These are phyloP conservation scores for Criorhina ranunculi DNA, from an alignment of 2,888 invertebrate species.

Conservation along the genomic window DNA sequence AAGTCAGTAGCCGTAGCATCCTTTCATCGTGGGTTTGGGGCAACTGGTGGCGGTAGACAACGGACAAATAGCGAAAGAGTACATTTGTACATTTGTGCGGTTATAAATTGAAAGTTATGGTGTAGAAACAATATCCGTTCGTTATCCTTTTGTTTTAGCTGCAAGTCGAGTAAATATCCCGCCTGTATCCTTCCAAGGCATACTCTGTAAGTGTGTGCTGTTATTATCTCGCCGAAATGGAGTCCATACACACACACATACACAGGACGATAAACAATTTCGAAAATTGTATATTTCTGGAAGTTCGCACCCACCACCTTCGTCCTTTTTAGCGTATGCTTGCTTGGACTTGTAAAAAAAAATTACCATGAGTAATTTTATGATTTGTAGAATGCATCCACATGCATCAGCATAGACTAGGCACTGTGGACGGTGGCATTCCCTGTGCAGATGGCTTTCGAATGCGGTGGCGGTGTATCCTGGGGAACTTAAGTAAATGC, in stretches of 20 bases:
- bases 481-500: slow-evolving; percentile 8
- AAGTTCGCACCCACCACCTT: slow-evolving; percentile 10
- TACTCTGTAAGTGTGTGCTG: neutral
- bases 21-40: slow-evolving; percentile 31
- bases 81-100: slow-evolving; percentile 66
- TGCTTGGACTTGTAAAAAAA: slow-evolving; percentile 46
- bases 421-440: neutral
- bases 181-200: slow-evolving; percentile 10
- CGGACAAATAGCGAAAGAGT: slow-evolving; percentile 31
- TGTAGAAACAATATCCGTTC: slow-evolving; percentile 73
- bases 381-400: slow-evolving; percentile 66
- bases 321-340: slow-evolving; percentile 40
- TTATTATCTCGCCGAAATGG: slow-evolving; percentile 31
- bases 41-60: slow-evolving; percentile 60
- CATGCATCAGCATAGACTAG: slow-evolving; percentile 17
- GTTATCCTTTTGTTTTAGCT: slow-evolving; percentile 65
- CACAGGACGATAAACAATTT: slow-evolving; percentile 56
- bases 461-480: slow-evolving; percentile 2
- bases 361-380: slow-evolving; percentile 63
- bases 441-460: slow-evolving; percentile 13
- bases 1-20: slow-evolving; percentile 2
- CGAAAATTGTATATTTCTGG: slow-evolving; percentile 60
- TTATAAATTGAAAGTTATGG: slow-evolving; percentile 76
- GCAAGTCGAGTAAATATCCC: slow-evolving; percentile 54
- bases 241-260: slow-evolving; percentile 2